Percentiles rank a stretch among this genome's conserved stretches.
Evolutionary conservation across 2,888 invertebrate species (phyloP).

Genomic region (Latrodectus hesperus): DNA sequence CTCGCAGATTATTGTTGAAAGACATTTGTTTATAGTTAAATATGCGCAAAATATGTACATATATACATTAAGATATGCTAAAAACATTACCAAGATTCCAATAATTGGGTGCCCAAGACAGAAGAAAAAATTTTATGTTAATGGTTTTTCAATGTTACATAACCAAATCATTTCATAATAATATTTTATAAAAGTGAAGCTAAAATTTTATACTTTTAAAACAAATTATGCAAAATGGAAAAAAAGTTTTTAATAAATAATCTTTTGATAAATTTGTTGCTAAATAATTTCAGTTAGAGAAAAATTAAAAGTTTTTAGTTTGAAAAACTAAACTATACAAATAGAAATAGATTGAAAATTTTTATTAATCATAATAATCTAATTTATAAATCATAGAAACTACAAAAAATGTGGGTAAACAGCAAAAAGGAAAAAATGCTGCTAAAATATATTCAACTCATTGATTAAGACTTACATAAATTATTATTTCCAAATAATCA

Average conservation of each 20-base stretch:
- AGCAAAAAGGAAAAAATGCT: too few relatives aligned
- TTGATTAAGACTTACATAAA: too few relatives aligned
- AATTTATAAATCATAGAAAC: too few relatives aligned
- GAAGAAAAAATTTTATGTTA: conserved; percentile 57
- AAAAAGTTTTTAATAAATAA: background rate
- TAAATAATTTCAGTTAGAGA: background rate
- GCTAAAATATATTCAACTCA: too few relatives aligned
- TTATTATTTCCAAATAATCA: too few relatives aligned
- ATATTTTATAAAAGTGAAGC: background rate
- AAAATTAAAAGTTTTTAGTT: too few relatives aligned
- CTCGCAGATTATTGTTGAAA: background rate
- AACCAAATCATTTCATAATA: conserved; percentile 27
- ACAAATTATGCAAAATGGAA: background rate
- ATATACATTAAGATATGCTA: conserved; percentile 62
- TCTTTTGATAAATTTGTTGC: background rate
- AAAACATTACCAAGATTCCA: conserved; percentile 64
- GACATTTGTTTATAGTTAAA: background rate
- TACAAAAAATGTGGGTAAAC: too few relatives aligned
- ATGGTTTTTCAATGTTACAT: conserved; percentile 32
- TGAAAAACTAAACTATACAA: too few relatives aligned
- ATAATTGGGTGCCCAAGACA: conserved; percentile 48
- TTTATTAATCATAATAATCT: too few relatives aligned
- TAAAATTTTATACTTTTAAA: background rate
- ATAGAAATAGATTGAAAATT: too few relatives aligned
- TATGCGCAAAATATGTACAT: conserved; percentile 32